phyloP scores from a whole-genome alignment of 2,797 vertebrate genomes.

The Clamator glandarius region DNA sequence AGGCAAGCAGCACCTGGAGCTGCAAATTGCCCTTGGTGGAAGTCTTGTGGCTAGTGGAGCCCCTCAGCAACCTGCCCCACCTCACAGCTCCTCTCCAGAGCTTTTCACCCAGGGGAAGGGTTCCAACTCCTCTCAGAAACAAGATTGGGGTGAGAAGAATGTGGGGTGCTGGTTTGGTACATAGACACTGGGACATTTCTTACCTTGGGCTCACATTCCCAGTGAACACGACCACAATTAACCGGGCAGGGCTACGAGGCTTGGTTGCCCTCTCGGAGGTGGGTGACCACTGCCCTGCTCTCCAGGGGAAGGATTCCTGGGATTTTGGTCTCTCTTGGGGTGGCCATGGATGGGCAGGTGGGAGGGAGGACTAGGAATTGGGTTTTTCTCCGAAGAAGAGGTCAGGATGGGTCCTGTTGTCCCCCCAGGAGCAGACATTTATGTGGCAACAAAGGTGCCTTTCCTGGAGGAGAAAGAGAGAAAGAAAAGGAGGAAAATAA shows the following conservation, averaged over 20 bases:
- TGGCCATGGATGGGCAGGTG: accelerated
- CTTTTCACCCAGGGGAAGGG: accelerated
- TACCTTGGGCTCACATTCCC: accelerated
- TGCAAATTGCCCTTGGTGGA: background rate
- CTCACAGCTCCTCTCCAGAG: background rate
- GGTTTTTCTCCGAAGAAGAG: background rate
- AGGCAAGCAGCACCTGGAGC: background rate
- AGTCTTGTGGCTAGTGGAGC: background rate
- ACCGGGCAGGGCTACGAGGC: accelerated
- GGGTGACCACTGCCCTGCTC: too few species aligned
- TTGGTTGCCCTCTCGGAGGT: background rate
- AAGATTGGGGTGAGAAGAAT: background rate
- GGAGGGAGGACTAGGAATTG: accelerated
- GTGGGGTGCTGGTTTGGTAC: accelerated
- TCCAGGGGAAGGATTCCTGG: background rate
- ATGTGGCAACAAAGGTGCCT: too few species aligned
- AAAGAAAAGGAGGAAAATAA: background rate
- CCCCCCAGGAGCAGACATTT: too few species aligned
- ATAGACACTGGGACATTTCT: accelerated
- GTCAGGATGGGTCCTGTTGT: too few species aligned
- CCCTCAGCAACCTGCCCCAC: background rate
- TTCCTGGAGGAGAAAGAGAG: too few species aligned
- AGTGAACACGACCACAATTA: accelerated
- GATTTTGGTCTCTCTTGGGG: background rate
- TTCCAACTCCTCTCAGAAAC: background rate